Conservation (phyloP, 2,113 vertebrate genomes). For the Nibea albiflora region DNA sequence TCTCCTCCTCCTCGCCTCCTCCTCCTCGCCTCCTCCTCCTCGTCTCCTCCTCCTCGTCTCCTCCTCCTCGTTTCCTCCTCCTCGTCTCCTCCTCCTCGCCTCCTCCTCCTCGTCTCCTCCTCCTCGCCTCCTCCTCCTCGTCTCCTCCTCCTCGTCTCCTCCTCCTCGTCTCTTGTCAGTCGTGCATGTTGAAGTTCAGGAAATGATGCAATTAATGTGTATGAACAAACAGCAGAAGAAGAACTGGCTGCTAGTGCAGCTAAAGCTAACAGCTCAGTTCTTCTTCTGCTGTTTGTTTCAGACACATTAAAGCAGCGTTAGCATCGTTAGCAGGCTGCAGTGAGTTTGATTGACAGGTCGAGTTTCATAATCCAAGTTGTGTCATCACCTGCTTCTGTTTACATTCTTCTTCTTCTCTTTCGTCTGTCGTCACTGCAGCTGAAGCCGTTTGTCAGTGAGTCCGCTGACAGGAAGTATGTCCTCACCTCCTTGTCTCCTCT, state of each 20-base stretch:
- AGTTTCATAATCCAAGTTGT: too few species aligned
- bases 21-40: not conserved
- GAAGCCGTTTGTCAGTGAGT: constrained; percentile 1
- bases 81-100: not conserved
- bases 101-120: too few species aligned
- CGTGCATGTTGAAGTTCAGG: not conserved
- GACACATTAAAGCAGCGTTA: not conserved
- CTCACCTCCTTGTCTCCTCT: not conserved
- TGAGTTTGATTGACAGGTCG: constrained; percentile 3
- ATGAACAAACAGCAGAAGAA: not conserved
- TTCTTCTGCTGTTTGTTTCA: too few species aligned
- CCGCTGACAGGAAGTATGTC: not conserved
- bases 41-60: not conserved
- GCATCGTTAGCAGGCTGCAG: not conserved
- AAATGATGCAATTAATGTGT: not conserved
- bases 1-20: not conserved
- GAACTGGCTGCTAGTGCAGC: not conserved
- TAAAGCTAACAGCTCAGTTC: too few species aligned
- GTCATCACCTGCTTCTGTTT: not conserved
- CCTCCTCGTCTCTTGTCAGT: not conserved
- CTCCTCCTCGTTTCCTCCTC: not conserved
- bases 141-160: not conserved
- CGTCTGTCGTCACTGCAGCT: constrained; percentile 20
- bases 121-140: not conserved
- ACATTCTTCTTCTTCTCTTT: constrained; percentile 5